Conservation (phyloP, 2,113 vertebrate genomes). For the Grus americana region DNA sequence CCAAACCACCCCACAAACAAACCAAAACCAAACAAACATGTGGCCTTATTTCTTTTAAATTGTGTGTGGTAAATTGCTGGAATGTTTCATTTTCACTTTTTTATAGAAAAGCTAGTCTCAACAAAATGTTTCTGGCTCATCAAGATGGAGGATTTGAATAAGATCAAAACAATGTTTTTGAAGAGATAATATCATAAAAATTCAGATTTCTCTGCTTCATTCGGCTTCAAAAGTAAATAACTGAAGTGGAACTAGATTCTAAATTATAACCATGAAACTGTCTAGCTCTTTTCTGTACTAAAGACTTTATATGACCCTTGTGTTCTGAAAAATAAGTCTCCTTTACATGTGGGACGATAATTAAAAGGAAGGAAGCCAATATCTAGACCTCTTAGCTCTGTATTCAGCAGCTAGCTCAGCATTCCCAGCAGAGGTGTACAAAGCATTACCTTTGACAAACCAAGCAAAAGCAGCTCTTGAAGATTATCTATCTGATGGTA, state of each 20-base stretch:
- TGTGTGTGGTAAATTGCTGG: background rate
- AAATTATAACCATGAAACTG: slow-evolving; percentile 54
- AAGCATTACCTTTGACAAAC: slow-evolving; percentile 1
- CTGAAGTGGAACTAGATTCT: slow-evolving; percentile 19
- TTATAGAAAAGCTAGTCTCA: background rate
- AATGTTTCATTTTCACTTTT: background rate
- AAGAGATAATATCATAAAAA: slow-evolving; percentile 14
- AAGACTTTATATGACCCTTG: slow-evolving; percentile 52
- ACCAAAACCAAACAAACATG: background rate
- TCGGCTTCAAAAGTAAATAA: slow-evolving; percentile 50
- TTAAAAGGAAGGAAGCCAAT: slow-evolving; percentile 49
- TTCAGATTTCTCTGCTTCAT: slow-evolving; percentile 16
- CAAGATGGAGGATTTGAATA: background rate
- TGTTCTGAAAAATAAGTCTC: slow-evolving; percentile 25
- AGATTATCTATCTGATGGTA: background rate
- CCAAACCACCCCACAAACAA: too few relatives aligned
- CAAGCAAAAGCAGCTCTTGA: background rate
- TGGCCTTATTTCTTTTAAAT: background rate
- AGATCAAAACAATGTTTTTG: slow-evolving; percentile 27
- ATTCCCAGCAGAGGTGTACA: slow-evolving; percentile 19
- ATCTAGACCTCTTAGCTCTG: background rate
- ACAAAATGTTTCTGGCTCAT: background rate
- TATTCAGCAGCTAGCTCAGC: slow-evolving; percentile 44
- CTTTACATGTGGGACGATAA: slow-evolving; percentile 33
- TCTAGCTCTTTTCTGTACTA: slow-evolving; percentile 27